Evolutionary conservation across 1,140 invertebrate species (phyloP).

Genomic region (Drosophila cardini): DNA sequence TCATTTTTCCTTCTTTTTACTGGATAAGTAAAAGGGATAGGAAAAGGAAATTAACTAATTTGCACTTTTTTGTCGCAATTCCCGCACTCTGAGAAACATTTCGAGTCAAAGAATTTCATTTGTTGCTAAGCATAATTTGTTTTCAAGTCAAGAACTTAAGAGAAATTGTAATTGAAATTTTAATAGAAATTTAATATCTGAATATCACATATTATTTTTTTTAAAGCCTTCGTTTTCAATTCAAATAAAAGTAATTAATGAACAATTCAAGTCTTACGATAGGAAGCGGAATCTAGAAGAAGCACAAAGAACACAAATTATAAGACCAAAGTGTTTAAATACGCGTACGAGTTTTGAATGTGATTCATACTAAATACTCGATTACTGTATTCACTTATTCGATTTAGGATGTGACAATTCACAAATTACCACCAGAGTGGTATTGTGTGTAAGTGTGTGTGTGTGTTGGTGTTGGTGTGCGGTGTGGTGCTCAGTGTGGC

Average conservation of each 20-base stretch:
- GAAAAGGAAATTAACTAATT: slow-evolving; percentile 57
- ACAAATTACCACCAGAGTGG: slow-evolving; percentile 1
- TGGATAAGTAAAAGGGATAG: slow-evolving; percentile 13
- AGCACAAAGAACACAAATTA: slow-evolving; percentile 81
- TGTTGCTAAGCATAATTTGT: slow-evolving; percentile 30
- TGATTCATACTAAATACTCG: slow-evolving; percentile 19
- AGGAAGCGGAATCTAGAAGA: slow-evolving; percentile 80
- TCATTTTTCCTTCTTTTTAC: slow-evolving; percentile 8
- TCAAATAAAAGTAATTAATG: slow-evolving; percentile 82
- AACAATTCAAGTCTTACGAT: slow-evolving; percentile 79
- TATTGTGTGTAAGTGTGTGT: slow-evolving; percentile 3
- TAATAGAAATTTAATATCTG: slow-evolving; percentile 27
- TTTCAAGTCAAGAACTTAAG: slow-evolving; percentile 22
- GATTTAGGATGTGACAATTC: slow-evolving; percentile 68
- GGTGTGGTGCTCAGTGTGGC: neutral
- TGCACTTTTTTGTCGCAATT: slow-evolving; percentile 78
- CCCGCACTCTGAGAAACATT: slow-evolving; percentile 54
- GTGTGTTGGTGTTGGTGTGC: slow-evolving; percentile 5
- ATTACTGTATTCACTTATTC: slow-evolving; percentile 47
- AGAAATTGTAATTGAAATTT: slow-evolving; percentile 30
- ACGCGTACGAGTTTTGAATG: slow-evolving; percentile 4
- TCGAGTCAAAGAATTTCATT: slow-evolving; percentile 36
- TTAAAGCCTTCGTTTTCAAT: slow-evolving; percentile 73
- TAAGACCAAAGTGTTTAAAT: slow-evolving; percentile 69
- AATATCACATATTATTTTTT: slow-evolving; percentile 44